Evolutionary conservation across 2,797 vertebrate genomes (phyloP), one percentile per base, ranked within the genome.

Genomic region (Ibycter americanus): DNA sequence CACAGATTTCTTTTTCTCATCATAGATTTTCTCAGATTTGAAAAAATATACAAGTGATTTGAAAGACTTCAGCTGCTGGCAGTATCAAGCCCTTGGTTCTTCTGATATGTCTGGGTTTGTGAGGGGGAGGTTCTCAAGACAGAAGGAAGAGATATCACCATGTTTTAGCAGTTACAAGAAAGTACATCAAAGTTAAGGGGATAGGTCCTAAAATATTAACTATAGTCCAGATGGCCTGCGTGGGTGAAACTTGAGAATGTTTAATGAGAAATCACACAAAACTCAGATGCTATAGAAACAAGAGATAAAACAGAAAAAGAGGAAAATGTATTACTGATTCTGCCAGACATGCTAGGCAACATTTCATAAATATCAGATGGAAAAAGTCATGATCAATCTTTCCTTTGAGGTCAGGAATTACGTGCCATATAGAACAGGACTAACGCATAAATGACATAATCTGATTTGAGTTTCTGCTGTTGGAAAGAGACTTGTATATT

Each of bases 131-230:
- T 95, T 96, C 77, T 95, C 70, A 80, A 96, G 87, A 87, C 83
- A 90, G 94, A 93, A 96, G 94, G 89, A 93, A 94, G 58, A 95
- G 86, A 80, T 89, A 96, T 96, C 93, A 93, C 83, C 55, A 67
- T 88, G 77, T 90, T 95, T 91, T 97, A 91, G 76, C 91, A 95
- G 92, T 90, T 95, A 95, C 90, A 96, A 87, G 96, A 97, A 95
- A 92, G 95, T 92, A 92, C 78, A 96, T 94, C 87, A 70, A 94
- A 97, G 97, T 96, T 96, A 95, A 96, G 74, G 67, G 89, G 68
- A 85, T 96, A 93, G 83, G 85, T 89, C 96, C 81, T 97, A 97
- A 97, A 97, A 96, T 96, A 96, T 96, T 96, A 96, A 97, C 90
- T 96, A 46, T 17, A 91, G 77, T 88, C 93, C 96, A 97, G 93